Conservation (phyloP, 2,888 invertebrate genomes). For the Andrena camellia region DNA sequence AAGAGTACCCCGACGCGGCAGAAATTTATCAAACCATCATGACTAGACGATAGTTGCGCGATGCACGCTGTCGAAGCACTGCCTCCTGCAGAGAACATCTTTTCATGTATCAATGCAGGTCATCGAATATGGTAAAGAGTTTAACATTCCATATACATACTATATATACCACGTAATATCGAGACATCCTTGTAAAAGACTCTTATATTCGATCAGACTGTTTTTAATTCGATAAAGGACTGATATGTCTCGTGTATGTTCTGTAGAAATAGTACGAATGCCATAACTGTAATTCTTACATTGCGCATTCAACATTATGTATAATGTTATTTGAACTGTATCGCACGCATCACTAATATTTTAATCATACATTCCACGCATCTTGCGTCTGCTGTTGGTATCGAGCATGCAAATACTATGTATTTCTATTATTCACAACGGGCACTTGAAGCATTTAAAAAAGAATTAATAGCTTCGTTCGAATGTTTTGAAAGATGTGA, state of each 20-base stretch:
- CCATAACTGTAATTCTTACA: constrained; percentile 39
- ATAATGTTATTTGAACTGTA: constrained; percentile 43
- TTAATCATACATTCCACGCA: constrained; percentile 63
- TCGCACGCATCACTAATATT: constrained; percentile 41
- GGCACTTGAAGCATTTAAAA: constrained; percentile 20
- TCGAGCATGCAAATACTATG: constrained; percentile 39
- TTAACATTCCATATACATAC: constrained; percentile 64
- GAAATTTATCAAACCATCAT: constrained; percentile 36
- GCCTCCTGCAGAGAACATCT: constrained; percentile 72
- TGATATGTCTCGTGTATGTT: constrained; percentile 50
- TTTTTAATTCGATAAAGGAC: constrained; percentile 62
- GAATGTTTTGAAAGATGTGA: constrained; percentile 31
- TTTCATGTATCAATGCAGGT: constrained; percentile 60
- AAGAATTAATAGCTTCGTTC: constrained; percentile 29
- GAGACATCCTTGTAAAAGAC: constrained; percentile 47
- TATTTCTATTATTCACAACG: constrained; percentile 36
- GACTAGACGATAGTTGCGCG: constrained; percentile 42
- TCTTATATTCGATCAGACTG: constrained; percentile 56
- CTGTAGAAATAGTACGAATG: constrained; percentile 44
- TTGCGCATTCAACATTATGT: constrained; percentile 23
- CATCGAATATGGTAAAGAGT: constrained; percentile 61
- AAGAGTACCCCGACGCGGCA: constrained; percentile 43
- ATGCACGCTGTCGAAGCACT: constrained; percentile 74
- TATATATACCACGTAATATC: constrained; percentile 8
- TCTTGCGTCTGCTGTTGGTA: constrained; percentile 46